These are phyloP conservation scores for Protobothrops mucrosquamatus DNA, from an alignment of 2,113 vertebrate species.

Conservation along the genomic window DNA sequence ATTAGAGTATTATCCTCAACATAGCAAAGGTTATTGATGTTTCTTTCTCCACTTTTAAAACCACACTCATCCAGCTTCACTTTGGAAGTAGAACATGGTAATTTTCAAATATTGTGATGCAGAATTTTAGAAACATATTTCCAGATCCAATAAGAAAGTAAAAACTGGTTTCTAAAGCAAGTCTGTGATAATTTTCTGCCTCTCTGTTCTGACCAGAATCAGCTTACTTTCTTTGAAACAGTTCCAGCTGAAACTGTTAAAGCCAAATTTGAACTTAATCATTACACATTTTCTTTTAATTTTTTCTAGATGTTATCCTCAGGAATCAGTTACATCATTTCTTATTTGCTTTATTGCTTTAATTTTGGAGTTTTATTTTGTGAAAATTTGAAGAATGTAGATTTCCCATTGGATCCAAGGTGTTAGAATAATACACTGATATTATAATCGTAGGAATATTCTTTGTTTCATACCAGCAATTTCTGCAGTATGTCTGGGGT, in stretches of 20 bases:
- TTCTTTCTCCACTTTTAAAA: background rate
- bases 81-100: background rate
- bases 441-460: background rate
- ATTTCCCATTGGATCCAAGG: background rate
- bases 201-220: background rate
- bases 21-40: background rate
- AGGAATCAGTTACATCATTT: constrained; percentile 6
- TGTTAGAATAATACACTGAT: background rate
- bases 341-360: background rate
- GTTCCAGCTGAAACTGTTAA: constrained; percentile 32
- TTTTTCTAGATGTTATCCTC: constrained; percentile 1
- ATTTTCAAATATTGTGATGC: background rate
- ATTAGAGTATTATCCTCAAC: background rate
- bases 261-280: constrained; percentile 29
- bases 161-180: constrained; percentile 9
- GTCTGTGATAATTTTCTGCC: background rate
- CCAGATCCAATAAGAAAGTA: background rate
- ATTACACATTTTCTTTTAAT: constrained; percentile 1
- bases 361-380: background rate
- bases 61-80: background rate
- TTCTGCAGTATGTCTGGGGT: background rate
- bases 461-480: background rate
- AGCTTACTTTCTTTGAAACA: background rate
- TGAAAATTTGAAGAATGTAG: constrained; percentile 7
- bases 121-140: background rate